Evolutionary conservation across 2,113 vertebrate species (phyloP), one percentile per base, ranked within the genome.

Genomic region (Gallinago media): DNA sequence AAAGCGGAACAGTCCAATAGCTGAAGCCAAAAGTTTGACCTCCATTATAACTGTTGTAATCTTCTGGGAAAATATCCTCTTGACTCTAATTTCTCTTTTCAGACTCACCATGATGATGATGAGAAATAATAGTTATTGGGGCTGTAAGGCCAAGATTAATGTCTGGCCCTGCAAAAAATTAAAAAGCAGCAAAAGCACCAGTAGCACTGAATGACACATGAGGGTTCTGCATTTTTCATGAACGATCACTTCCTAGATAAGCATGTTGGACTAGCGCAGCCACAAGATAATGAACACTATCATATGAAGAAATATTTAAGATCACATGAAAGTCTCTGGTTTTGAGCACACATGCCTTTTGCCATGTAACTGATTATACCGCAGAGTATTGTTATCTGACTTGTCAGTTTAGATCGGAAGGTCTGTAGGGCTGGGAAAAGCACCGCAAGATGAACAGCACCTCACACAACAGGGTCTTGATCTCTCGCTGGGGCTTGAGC

Each of bases 41-140:
- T 96, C 84, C 88, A 92, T 81, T 95, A 65, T 15, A 94, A 94
- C 83, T 85, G 79, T 29, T 87, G 70, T 85, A 95, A 91, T 96
- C 96, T 96, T 93, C 95, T 95, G 96, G 94, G 96, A 93, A 94
- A 97, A 97, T 94, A 96, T 29, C 85, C 86, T 97, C 95, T 96
- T 90, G 92, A 94, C 91, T 94, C 44, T 73, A 87, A 94, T 89
- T 93, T 95, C 91, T 94, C 88, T 85, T 94, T 86, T 88, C 89
- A 96, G 88, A 85, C 63, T 89, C 59, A 92, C 82, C 89, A 96
- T 93, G 31, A 82, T 73, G 74, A 47, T 95, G 90, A 29, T 34
- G 90, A 88, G 82, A 95, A 95, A 80, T 80, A 88, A 90, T 47
- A 95, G 63, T 71, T 76, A 90, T 59, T 88, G 56, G 68, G 76